A percentile compares a stretch with the other conserved stretches of the same genome.
Evolutionary conservation across 2,888 invertebrate genomes (phyloP).

Genomic region (Coleophora flavipennella): DNA sequence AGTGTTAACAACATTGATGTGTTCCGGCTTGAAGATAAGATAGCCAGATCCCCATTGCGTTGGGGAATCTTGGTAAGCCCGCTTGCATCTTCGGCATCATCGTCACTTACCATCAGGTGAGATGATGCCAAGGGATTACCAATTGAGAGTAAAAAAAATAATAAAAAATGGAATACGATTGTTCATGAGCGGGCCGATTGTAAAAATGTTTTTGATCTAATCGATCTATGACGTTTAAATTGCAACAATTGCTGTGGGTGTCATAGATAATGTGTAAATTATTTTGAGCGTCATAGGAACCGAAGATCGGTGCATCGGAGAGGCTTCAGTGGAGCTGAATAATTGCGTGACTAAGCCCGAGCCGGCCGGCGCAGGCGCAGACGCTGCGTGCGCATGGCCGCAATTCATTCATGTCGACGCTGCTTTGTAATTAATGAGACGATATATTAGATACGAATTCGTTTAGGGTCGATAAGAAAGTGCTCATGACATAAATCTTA

Average conservation of each 20-base stretch:
- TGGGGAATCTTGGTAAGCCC: too few relatives aligned
- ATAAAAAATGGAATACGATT: too few relatives aligned
- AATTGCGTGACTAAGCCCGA: conserved; percentile 52
- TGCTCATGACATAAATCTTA: conserved; percentile 31
- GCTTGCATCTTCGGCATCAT: too few relatives aligned
- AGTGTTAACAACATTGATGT: too few relatives aligned
- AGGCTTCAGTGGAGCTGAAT: conserved; percentile 30
- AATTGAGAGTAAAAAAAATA: too few relatives aligned
- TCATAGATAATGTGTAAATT: conserved; percentile 41
- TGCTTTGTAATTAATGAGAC: conserved; percentile 49
- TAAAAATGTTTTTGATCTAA: too few relatives aligned
- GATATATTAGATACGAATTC: conserved; percentile 49
- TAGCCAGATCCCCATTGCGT: too few relatives aligned
- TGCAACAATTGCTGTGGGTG: conserved; percentile 20
- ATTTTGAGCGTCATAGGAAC: conserved; percentile 36
- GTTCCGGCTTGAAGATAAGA: too few relatives aligned
- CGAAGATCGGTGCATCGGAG: conserved; percentile 30
- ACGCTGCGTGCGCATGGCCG: too few relatives aligned
- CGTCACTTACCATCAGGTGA: too few relatives aligned
- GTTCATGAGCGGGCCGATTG: too few relatives aligned
- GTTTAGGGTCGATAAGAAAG: conserved; percentile 40
- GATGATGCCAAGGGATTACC: too few relatives aligned
- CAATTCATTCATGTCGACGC: conserved; percentile 44
- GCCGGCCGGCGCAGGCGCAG: conserved; percentile 34
- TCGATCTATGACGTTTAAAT: neutral